These are phyloP conservation scores for Xestia rhomboidea DNA, from an alignment of 2,888 invertebrate genomes.

Conservation along the genomic window DNA sequence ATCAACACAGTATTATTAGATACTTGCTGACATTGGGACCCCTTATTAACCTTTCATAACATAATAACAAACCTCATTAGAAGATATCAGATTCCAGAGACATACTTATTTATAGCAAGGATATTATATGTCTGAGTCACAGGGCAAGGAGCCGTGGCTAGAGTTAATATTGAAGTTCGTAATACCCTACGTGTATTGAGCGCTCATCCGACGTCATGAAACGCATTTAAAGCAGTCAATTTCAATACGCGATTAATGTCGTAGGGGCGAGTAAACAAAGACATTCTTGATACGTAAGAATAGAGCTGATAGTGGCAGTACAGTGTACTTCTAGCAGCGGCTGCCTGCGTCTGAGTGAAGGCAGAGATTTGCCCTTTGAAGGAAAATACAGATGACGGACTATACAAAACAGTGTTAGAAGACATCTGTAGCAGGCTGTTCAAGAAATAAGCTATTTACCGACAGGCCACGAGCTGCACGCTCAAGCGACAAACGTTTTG, in stretches of 20 bases:
- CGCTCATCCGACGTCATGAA: too few species aligned
- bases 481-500: not conserved
- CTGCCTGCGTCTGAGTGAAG: too few species aligned
- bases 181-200: too few species aligned
- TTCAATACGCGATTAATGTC: not conserved
- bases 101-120: constrained; percentile 13
- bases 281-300: not conserved
- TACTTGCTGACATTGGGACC: too few species aligned
- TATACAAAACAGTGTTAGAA: not conserved
- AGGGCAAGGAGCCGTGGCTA: not conserved
- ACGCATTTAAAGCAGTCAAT: too few species aligned
- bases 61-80: constrained; percentile 26
- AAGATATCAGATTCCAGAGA: not conserved
- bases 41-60: constrained; percentile 15
- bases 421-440: not conserved
- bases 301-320: not conserved
- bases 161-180: not conserved
- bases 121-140: not conserved
- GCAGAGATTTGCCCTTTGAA: too few species aligned
- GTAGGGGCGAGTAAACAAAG: not conserved
- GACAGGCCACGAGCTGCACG: not conserved
- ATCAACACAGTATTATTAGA: not conserved
- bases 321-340: too few species aligned
- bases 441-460: not conserved
- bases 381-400: too few species aligned